A percentile compares a stretch with the other conserved stretches of the same genome.
phyloP scores from a whole-genome alignment of 2,113 vertebrate species.

The Centropus bengalensis region DNA sequence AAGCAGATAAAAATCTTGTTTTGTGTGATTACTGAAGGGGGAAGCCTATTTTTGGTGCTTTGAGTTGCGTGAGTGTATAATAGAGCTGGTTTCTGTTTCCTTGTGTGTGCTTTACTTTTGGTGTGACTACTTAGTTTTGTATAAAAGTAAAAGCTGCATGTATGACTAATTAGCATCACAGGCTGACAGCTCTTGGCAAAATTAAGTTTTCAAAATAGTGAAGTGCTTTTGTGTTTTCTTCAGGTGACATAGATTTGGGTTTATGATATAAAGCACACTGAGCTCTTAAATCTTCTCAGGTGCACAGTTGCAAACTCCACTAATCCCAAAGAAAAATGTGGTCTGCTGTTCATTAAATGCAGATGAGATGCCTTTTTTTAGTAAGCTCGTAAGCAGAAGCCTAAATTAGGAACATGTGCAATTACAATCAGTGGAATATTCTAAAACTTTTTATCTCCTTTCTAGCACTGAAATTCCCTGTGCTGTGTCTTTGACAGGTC shows the following conservation, averaged over 20 bases:
- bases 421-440: not conserved
- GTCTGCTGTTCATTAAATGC: conserved; percentile 34
- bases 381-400: not conserved
- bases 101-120: not conserved
- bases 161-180: not conserved
- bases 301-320: not conserved
- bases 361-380: conserved; percentile 38
- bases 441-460: not conserved
- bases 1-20: not conserved
- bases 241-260: not conserved
- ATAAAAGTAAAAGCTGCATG: not conserved
- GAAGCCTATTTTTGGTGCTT: not conserved
- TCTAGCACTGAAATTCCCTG: not conserved
- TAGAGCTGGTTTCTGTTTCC: not conserved
- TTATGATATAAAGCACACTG: not conserved
- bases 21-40: not conserved
- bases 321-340: not conserved
- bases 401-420: conserved; percentile 39
- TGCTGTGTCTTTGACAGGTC: not conserved
- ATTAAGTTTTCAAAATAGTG: not conserved
- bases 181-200: not conserved
- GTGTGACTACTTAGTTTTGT: not conserved
- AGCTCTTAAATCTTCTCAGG: conserved; percentile 14
- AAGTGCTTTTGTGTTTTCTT: not conserved
- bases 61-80: not conserved